phyloP scores from a whole-genome alignment of 2,888 invertebrate species.

The Gibbula magus region DNA sequence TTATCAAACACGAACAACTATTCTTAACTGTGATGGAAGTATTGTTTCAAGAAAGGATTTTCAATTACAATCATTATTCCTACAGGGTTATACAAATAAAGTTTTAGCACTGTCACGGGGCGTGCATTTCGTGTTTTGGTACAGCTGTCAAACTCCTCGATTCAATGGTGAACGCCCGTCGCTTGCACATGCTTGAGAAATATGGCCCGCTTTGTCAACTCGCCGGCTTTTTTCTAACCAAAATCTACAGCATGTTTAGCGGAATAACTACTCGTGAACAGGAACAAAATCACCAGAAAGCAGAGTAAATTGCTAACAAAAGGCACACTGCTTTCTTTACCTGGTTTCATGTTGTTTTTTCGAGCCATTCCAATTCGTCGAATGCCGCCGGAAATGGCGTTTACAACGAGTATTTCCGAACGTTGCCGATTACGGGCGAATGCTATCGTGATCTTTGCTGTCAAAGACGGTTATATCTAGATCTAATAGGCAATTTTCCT shows the following conservation, averaged over 20 bases:
- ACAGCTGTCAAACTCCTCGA: not conserved
- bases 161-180: conserved; percentile 15
- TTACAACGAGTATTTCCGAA: conserved; percentile 36
- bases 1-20: not conserved
- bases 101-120: not conserved
- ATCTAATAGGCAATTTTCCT: too few relatives aligned
- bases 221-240: not conserved
- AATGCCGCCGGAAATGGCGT: conserved; percentile 38
- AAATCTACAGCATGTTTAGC: too few relatives aligned
- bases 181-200: conserved; percentile 2
- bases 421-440: conserved; percentile 27
- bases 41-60: not conserved
- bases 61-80: too few relatives aligned
- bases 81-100: too few relatives aligned
- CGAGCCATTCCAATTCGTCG: conserved; percentile 53
- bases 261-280: too few relatives aligned
- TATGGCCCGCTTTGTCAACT: not conserved
- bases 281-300: too few relatives aligned
- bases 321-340: conserved; percentile 39
- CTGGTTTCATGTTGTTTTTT: conserved; percentile 59
- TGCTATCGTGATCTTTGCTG: not conserved
- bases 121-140: not conserved
- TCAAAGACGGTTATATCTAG: too few relatives aligned
- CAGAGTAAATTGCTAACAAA: too few relatives aligned
- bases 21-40: not conserved